Base-by-base conservation (phyloP, 2,888 invertebrate species). In the Spicauda simplicius region DNA sequence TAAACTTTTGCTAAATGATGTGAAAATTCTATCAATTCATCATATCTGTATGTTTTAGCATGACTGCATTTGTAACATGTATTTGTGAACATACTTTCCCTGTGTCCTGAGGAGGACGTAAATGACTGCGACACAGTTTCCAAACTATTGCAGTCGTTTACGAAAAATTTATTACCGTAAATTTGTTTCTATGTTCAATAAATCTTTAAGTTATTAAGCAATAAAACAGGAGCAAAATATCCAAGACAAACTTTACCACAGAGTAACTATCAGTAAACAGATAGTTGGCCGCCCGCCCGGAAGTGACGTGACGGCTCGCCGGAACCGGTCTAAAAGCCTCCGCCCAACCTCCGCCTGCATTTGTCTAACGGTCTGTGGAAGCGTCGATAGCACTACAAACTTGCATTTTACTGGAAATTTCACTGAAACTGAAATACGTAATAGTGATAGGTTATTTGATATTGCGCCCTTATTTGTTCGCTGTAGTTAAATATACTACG, bases 321-420 rank as follows among this genome's bases (percentile, higher is more conserved):
- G 88, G 88, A 88, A 85, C 80, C 78, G 72, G 76, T 77, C 85
- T 89, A 88, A 89, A 88, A 89, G 88, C 69, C 14, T 70, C 57
- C 54, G 14, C n/a, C 48, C 7, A 89, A 88, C 69, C 14, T 70
- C 57, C 50, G 14, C n/a, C 37, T 10, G 45, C 86, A 85, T 88
- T 86, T 84, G 84, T 86, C 83, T 85, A 80, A 78, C 76, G 76
- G 82, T 79, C 79, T 69, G 73, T 45, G 45, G 30, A 45, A 53
- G 77, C 45, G n/a, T 82, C 83, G 76, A 86, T 84, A 75, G 67
- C 64, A 59, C 20, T 54, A 30, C 25, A 54, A 52, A 62, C 41
- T 62, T 62, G 41, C 54, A 19, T 54, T 60, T 52, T 52, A n/a
- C 33, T 48, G 19, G 55, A 68, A 69, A 68, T 68, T 64, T 69